Evolutionary conservation across 2,888 invertebrate genomes (phyloP).

Genomic region (Conchocele bisecta): DNA sequence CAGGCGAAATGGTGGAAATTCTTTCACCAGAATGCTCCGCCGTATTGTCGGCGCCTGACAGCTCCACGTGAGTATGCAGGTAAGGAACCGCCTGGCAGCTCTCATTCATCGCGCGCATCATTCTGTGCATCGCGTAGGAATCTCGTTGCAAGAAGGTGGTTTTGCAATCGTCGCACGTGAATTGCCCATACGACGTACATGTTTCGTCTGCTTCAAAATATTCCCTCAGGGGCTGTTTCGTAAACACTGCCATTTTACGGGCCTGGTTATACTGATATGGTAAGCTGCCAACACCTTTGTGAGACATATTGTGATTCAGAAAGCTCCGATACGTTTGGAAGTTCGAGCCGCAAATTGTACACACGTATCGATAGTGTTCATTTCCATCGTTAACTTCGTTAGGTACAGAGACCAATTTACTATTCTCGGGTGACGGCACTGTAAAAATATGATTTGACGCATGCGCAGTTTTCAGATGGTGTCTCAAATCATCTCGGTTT

Average conservation of each 20-base stretch:
- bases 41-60: no score
- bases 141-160: conserved; percentile 80
- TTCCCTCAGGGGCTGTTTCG: conserved; percentile 47
- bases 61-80: no score
- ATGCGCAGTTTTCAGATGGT: conserved; percentile 50
- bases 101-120: conserved; percentile 81
- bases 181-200: conserved; percentile 59
- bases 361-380: conserved; percentile 54
- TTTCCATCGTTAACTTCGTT: conserved; percentile 32
- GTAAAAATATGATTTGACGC: conserved; percentile 29
- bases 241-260: conserved; percentile 32
- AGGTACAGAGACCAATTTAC: neutral
- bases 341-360: conserved; percentile 58
- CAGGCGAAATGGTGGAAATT: no score
- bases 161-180: conserved; percentile 81
- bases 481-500: conserved; percentile 54
- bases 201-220: conserved; percentile 48
- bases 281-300: conserved; percentile 23
- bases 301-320: conserved; percentile 51
- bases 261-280: conserved; percentile 27
- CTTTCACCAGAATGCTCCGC: no score
- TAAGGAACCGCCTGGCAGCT: conserved; percentile 60
- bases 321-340: conserved; percentile 57
- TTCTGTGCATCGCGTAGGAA: conserved; percentile 83
- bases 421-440: conserved; percentile 2